phyloP scores from a whole-genome alignment of 2,797 vertebrate genomes.

The Cirrhinus molitorella region DNA sequence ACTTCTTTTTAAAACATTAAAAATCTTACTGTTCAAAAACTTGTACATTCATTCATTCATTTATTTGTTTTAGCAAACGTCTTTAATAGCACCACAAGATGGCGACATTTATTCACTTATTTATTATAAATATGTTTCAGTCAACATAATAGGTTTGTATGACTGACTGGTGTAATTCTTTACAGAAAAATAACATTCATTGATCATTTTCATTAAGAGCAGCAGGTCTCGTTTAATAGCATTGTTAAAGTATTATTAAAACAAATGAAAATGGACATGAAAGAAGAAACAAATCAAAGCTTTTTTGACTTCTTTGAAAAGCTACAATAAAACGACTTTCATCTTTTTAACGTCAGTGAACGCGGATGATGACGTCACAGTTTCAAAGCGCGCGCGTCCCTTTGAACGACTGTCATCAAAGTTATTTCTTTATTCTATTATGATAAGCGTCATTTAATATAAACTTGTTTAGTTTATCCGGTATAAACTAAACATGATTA shows the following conservation, averaged over 20 bases:
- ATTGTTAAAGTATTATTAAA: neutral
- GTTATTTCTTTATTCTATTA: neutral
- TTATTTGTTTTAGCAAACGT: neutral
- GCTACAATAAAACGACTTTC: neutral
- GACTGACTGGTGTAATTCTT: neutral
- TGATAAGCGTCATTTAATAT: neutral
- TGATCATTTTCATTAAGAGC: neutral
- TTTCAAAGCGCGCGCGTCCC: neutral
- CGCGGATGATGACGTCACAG: neutral
- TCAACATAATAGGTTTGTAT: neutral
- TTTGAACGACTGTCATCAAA: conserved; percentile 25
- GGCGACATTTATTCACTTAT: conserved; percentile 30
- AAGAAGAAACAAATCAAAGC: no score
- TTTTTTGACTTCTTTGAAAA: neutral
- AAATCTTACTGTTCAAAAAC: no score
- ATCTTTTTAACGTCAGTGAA: neutral
- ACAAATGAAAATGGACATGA: neutral
- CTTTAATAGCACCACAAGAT: conserved; percentile 14
- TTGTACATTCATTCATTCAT: neutral
- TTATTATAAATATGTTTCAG: neutral
- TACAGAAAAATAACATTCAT: neutral
- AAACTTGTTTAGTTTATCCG: no score
- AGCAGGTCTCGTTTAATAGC: neutral
- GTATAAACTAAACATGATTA: neutral
- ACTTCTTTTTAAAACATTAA: no score